These are phyloP conservation scores for Drusus annulatus DNA, from an alignment of 1,140 invertebrate genomes.

Conservation along the genomic window DNA sequence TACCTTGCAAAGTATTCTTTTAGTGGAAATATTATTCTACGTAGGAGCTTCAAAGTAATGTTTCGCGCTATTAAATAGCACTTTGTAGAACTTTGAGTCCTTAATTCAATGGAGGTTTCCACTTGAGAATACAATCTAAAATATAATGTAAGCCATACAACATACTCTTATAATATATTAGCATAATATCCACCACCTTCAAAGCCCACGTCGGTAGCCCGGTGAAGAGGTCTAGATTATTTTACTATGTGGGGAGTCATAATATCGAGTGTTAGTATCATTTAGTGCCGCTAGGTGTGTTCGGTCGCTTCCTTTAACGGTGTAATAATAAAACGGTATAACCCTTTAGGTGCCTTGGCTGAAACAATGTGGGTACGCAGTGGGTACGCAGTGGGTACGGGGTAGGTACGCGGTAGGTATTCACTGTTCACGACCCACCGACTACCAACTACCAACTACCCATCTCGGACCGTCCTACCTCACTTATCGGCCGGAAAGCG, in stretches of 20 bases:
- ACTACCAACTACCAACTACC: too few species aligned
- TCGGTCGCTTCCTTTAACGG: conserved; percentile 26
- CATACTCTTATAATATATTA: not conserved
- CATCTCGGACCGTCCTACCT: conserved; percentile 3
- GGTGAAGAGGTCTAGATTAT: conserved; percentile 10
- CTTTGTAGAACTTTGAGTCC: not conserved
- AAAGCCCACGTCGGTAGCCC: not conserved
- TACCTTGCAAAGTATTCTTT: too few species aligned
- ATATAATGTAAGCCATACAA: too few species aligned
- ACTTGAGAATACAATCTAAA: too few species aligned
- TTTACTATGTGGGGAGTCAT: conserved; percentile 32
- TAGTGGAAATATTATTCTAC: too few species aligned
- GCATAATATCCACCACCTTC: not conserved
- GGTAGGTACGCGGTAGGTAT: too few species aligned
- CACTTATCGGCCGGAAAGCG: conserved; percentile 25
- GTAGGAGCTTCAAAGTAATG: not conserved
- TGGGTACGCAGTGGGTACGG: not conserved
- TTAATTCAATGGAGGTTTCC: not conserved
- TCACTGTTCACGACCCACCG: too few species aligned
- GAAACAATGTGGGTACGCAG: conserved; percentile 7
- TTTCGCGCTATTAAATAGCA: conserved; percentile 1
- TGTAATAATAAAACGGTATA: conserved; percentile 29
- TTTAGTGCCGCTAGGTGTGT: conserved; percentile 29
- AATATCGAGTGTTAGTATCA: conserved; percentile 36
- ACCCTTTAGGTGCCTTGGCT: not conserved